These are phyloP conservation scores for Synergus gifuensis DNA, from an alignment of 2,888 invertebrate genomes.

Conservation along the genomic window DNA sequence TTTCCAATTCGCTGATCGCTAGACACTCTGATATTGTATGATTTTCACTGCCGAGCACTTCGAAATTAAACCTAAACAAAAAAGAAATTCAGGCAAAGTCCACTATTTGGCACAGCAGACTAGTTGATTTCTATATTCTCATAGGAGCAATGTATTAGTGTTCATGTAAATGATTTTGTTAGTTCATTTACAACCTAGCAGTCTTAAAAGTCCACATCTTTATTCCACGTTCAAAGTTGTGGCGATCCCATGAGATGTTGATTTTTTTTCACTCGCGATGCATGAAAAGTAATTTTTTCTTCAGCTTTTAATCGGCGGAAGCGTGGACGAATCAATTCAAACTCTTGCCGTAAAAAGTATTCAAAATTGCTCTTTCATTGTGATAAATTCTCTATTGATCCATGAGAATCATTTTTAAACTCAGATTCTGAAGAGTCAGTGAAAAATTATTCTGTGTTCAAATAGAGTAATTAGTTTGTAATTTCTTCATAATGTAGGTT, in stretches of 20 bases:
- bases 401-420: constrained; percentile 56
- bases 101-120: not conserved
- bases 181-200: not conserved
- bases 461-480: constrained; percentile 60
- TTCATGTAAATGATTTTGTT: not conserved
- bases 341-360: not conserved
- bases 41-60: constrained; percentile 21
- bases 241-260: not conserved
- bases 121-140: not conserved
- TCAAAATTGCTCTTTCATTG: constrained; percentile 50
- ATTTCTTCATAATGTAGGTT: constrained; percentile 55
- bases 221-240: not conserved
- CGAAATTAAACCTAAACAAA: not conserved
- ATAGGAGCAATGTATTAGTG: not conserved
- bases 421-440: not conserved
- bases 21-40: not conserved
- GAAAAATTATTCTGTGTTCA: constrained; percentile 57
- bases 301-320: not conserved
- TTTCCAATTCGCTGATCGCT: no score
- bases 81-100: not conserved
- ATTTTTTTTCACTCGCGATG: not conserved
- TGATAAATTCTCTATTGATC: constrained; percentile 54
- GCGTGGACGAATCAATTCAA: not conserved
- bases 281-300: not conserved
- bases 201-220: not conserved